Percentiles rank a stretch among this genome's conserved stretches.
Conservation (phyloP, 2,888 invertebrate species). For the Allolobophora icterica region DNA sequence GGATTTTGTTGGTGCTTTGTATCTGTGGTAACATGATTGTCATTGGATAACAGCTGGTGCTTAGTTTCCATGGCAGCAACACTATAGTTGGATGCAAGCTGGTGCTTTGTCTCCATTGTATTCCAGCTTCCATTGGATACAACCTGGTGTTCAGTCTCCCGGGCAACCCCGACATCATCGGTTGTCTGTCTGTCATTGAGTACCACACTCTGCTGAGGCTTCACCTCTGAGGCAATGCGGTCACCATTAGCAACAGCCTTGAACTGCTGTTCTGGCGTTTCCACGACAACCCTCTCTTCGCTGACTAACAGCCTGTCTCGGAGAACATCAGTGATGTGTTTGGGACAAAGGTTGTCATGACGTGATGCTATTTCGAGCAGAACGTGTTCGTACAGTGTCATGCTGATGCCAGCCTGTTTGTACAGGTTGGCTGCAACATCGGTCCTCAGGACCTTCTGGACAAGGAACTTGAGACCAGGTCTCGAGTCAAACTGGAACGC, state of each 20-base stretch:
- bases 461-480: constrained; percentile 89
- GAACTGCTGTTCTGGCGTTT: neutral
- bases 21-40: neutral
- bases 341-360: constrained; percentile 40
- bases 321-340: neutral
- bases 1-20: neutral
- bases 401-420: constrained; percentile 84
- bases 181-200: neutral
- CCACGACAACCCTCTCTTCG: neutral
- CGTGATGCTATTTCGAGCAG: constrained; percentile 81
- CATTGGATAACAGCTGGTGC: neutral
- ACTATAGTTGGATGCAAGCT: neutral
- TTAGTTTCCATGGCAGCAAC: neutral
- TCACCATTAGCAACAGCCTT: neutral
- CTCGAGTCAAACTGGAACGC: constrained; percentile 86
- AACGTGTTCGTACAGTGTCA: constrained; percentile 81
- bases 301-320: neutral
- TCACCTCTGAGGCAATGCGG: neutral
- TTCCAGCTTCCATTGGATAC: neutral
- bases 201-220: neutral
- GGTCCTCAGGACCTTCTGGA: constrained; percentile 75
- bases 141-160: neutral
- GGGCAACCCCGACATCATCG: neutral
- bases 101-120: constrained; percentile 1
- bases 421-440: constrained; percentile 64